phyloP scores from a whole-genome alignment of 2,888 invertebrate genomes.

The Aelia acuminata region DNA sequence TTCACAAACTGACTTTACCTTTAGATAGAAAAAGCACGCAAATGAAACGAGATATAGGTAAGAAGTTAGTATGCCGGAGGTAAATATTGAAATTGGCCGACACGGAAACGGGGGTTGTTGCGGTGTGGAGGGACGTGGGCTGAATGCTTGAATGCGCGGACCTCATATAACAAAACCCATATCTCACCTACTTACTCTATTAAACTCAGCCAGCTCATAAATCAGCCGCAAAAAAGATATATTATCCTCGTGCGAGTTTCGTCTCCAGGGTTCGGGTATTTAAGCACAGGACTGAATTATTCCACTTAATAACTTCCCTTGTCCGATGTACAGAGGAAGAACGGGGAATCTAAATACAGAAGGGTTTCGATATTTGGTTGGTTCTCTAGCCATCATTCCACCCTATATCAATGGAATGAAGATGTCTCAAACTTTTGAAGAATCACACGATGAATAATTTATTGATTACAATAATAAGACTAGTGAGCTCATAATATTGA shows the following conservation, averaged over 20 bases:
- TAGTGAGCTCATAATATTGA: no score
- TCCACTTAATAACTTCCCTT: conserved; percentile 12
- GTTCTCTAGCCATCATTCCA: not conserved
- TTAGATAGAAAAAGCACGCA: not conserved
- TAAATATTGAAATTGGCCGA: conserved; percentile 38
- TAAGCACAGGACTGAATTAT: not conserved
- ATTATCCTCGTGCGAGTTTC: conserved; percentile 10
- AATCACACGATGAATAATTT: no score
- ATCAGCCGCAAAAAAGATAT: conserved; percentile 25
- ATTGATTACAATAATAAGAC: no score
- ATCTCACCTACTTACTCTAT: conserved; percentile 39
- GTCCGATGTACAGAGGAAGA: not conserved
- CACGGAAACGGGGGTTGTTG: not conserved
- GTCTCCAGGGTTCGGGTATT: not conserved
- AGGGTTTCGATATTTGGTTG: not conserved
- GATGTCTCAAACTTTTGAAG: no score
- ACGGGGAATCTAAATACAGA: not conserved
- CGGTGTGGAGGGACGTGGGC: not conserved
- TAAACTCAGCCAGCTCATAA: conserved; percentile 36
- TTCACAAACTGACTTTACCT: not conserved
- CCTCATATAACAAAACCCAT: conserved; percentile 33
- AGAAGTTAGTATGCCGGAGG: conserved; percentile 26
- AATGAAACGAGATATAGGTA: not conserved
- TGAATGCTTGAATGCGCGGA: no score
- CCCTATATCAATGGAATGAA: no score